These are phyloP conservation scores for Podabrus alpinus DNA, from an alignment of 2,888 invertebrate species.

Conservation along the genomic window DNA sequence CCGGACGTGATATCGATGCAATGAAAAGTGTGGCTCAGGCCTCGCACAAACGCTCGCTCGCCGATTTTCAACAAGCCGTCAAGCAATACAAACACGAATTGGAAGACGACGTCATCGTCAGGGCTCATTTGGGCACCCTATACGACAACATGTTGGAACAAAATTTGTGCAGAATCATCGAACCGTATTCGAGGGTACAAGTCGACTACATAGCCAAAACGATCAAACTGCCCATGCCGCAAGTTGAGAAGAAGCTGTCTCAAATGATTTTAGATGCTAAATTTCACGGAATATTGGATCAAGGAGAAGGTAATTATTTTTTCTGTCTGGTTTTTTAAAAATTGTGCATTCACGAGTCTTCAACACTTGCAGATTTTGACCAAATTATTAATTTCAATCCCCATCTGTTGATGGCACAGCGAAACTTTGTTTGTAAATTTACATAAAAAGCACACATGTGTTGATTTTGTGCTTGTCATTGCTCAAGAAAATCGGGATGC, in stretches of 20 bases:
- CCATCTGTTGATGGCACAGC: background rate
- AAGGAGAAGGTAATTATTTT: conserved; percentile 75
- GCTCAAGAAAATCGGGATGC: background rate
- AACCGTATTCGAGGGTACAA: conserved; percentile 97
- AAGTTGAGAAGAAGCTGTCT: conserved; percentile 97
- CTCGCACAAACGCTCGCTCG: conserved; percentile 93
- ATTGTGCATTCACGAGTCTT: background rate
- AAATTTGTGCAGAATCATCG: conserved; percentile 97
- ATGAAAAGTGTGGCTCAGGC: conserved; percentile 97
- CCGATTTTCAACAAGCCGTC: conserved; percentile 92
- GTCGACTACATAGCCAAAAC: conserved; percentile 88
- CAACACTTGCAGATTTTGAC: too few species aligned
- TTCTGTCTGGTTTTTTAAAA: too few species aligned
- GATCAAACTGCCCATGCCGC: conserved; percentile 85
- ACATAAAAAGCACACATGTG: background rate
- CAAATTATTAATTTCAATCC: background rate
- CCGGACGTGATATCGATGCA: conserved; percentile 93
- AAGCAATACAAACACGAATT: conserved; percentile 86
- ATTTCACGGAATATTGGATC: conserved; percentile 95
- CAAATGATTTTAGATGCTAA: conserved; percentile 99
- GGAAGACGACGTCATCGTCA: conserved; percentile 94
- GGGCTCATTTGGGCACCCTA: conserved; percentile 93
- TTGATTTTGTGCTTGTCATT: background rate
- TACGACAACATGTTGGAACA: conserved; percentile 99
- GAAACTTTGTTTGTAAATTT: background rate